Evolutionary conservation across 2,888 invertebrate genomes (phyloP).

Genomic region (Nomada flava): DNA sequence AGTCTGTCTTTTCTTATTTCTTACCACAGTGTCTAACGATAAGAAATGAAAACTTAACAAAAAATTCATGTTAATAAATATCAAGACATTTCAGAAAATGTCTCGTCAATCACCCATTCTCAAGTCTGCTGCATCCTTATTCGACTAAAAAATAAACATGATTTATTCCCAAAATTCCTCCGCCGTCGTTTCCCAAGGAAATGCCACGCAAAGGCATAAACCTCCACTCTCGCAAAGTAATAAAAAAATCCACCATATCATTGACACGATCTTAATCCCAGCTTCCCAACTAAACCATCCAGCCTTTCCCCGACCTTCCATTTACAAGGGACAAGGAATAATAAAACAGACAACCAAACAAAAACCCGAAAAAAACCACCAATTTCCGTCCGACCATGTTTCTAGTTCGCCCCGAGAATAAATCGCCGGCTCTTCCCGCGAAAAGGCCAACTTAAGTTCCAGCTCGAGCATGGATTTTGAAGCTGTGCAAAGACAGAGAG

Average conservation of each 20-base stretch:
- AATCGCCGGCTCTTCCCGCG: constrained; percentile 46
- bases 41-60: too few species aligned
- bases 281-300: background rate
- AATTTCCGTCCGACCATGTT: constrained; percentile 28
- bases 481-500: background rate
- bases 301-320: background rate
- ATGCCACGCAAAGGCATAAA: background rate
- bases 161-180: too few species aligned
- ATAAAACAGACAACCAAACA: constrained; percentile 8
- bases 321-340: background rate
- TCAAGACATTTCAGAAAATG: too few species aligned
- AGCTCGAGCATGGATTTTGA: constrained; percentile 19
- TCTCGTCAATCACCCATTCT: too few species aligned
- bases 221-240: background rate
- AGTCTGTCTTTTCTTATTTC: too few species aligned
- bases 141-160: too few species aligned
- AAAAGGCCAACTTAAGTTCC: constrained; percentile 36
- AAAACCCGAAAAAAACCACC: constrained; percentile 23
- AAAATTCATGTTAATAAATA: too few species aligned
- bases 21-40: too few species aligned
- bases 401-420: constrained; percentile 51
- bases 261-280: background rate
- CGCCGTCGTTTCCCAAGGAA: background rate
- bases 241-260: background rate
- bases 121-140: too few species aligned